phyloP scores from a whole-genome alignment of 2,113 vertebrate genomes.

The Lycocorax pyrrhopterus region DNA sequence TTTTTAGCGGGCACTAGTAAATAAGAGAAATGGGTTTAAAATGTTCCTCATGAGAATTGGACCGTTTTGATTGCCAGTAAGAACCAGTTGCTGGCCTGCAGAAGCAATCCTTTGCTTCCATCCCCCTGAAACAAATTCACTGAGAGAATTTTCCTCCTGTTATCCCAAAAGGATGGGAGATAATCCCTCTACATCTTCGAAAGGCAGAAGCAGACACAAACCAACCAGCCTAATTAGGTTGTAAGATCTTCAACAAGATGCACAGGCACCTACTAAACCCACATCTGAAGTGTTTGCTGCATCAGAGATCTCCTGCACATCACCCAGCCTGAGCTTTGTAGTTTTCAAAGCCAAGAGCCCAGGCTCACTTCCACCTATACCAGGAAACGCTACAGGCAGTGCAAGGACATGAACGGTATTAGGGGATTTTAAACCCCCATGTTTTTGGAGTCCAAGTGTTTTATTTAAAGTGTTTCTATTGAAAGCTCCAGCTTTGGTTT shows the following conservation, averaged over 20 bases:
- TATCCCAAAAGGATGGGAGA: not conserved
- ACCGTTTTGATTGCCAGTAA: not conserved
- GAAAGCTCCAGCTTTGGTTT: not conserved
- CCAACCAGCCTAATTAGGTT: not conserved
- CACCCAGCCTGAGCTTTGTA: not conserved
- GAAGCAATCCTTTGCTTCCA: not conserved
- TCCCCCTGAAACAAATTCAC: not conserved
- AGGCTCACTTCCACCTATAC: not conserved
- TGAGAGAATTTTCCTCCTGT: not conserved
- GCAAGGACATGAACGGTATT: not conserved
- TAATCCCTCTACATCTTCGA: not conserved
- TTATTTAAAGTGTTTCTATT: not conserved
- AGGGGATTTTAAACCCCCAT: not conserved
- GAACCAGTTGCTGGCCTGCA: not conserved
- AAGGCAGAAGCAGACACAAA: not conserved
- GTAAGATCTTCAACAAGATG: not conserved
- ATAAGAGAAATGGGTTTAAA: not conserved
- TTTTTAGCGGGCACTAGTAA: not conserved
- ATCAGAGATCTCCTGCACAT: not conserved
- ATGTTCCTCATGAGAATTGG: not conserved
- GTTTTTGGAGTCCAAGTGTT: not conserved
- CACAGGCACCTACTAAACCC: not conserved
- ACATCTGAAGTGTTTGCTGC: not conserved
- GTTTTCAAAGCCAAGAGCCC: not conserved
- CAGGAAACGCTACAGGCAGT: not conserved